Evolutionary conservation across 64 coral and sea anemone species (phyloP), one percentile per base, ranked within the genome.

Genomic region (Pocillopora verrucosa): DNA sequence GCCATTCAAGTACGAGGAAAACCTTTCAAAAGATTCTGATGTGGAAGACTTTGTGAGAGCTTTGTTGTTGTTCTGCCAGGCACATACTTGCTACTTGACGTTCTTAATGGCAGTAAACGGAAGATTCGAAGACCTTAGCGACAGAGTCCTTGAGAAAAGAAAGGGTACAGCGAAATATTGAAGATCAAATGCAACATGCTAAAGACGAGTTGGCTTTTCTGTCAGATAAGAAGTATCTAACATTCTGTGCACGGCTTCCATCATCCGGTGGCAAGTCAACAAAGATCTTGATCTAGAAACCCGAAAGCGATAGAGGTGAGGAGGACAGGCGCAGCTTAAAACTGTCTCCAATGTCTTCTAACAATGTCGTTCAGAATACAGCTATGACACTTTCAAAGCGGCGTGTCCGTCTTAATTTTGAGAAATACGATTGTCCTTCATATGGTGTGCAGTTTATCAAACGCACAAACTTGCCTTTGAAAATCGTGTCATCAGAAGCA

Each of bases 21-120:
- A 36, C 9, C 36, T 84, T 16, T 20, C 6, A 24, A 22, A 84
- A 61, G 80, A 84, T 84, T 16, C 80, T 65, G 80, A 84, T 17
- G 16, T 83, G 24, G 80, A n/a, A 83, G 80, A 83, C 38, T 83
- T 83, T 24, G 80, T 83, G 30, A 65, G 3, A 60, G 80, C 80
- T 14, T 12, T 83, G 30, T 14, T 36, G 35, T 65, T 38, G 80
- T 83, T 65, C 24, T 84, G 60, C 17, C 11, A 34, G 9, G 57
- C 80, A 17, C 24, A 84, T 14, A 68, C 80, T 13, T 84, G 80
- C 80, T 84, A 37, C 35, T 65, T 84, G 80, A 61, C 80, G 13
- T 61, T 84, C 36, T 61, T 84, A n/a, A 35, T 34, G 11, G 38
- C 16, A 15, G 80, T 34, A 19, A 84, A 16, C 34, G 80, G 1